Percentiles rank a stretch among this genome's conserved stretches.
Conservation (phyloP, 2,888 invertebrate species). For the Drosophila monieri region DNA sequence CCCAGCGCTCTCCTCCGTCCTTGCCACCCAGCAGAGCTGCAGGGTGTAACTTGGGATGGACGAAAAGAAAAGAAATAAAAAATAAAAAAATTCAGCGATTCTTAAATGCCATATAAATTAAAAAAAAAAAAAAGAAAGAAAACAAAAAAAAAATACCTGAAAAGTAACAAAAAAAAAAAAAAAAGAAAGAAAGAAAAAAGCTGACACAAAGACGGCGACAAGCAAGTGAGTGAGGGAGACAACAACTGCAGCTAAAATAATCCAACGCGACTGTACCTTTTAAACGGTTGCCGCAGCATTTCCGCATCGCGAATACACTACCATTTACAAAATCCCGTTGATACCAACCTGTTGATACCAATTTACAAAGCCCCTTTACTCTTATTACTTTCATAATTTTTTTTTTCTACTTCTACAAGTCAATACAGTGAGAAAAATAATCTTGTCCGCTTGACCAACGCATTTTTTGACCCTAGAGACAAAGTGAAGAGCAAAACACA, state of each 20-base stretch:
- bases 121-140: conserved; percentile 37
- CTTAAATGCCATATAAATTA: conserved; percentile 59
- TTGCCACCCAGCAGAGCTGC: conserved; percentile 68
- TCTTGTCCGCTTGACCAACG: conserved; percentile 43
- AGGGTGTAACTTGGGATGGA: conserved; percentile 55
- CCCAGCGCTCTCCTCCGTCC: conserved; percentile 50
- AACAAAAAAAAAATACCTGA: conserved; percentile 15
- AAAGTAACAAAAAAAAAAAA: conserved; percentile 4
- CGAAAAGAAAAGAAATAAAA: conserved; percentile 33
- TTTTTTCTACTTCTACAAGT: conserved; percentile 49
- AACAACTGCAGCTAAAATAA: conserved; percentile 48
- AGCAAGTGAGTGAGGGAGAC: conserved; percentile 40
- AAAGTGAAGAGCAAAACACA: not conserved
- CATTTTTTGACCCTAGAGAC: conserved; percentile 42
- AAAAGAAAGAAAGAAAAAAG: conserved; percentile 24
- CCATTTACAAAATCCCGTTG: conserved; percentile 68
- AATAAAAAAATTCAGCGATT: conserved; percentile 49
- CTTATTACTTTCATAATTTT: conserved; percentile 15
- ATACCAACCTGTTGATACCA: conserved; percentile 60
- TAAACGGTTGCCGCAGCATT: conserved; percentile 54
- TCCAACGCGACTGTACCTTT: conserved; percentile 56
- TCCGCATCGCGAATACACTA: conserved; percentile 67
- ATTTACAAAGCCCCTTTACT: conserved; percentile 54
- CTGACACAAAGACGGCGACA: conserved; percentile 21
- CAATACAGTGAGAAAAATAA: conserved; percentile 33